Conservation (phyloP, 2,888 invertebrate species). For the Glaucopsyche alexis region DNA sequence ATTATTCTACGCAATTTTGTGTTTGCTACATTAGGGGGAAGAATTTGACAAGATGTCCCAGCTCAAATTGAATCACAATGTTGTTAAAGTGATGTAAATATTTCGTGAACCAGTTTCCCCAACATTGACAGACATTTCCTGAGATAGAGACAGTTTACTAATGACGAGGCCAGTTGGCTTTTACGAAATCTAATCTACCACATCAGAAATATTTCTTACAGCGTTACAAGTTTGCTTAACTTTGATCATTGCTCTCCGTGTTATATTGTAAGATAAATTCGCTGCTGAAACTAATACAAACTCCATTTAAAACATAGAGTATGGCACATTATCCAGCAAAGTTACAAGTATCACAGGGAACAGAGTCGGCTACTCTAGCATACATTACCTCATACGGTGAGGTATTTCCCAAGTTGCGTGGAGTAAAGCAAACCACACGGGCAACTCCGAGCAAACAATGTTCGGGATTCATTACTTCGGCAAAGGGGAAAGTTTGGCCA, state of each 20-base stretch:
- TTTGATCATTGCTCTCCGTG: not conserved
- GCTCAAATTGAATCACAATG: not conserved
- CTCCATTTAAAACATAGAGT: not conserved
- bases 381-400: not conserved
- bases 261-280: not conserved
- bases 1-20: constrained; percentile 20
- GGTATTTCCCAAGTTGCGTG: constrained; percentile 23
- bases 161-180: not conserved
- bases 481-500: constrained; percentile 46
- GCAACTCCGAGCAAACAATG: constrained; percentile 43
- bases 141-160: too few species aligned
- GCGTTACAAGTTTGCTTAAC: not conserved
- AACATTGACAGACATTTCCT: too few species aligned
- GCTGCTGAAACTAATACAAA: not conserved
- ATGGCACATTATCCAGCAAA: not conserved
- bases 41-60: not conserved
- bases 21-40: not conserved
- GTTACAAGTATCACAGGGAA: not conserved
- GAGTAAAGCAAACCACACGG: constrained; percentile 39
- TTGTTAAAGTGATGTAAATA: constrained; percentile 3
- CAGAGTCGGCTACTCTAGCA: not conserved
- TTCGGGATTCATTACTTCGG: constrained; percentile 44
- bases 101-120: not conserved
- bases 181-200: not conserved
- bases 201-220: not conserved